A percentile compares a stretch with the other conserved stretches of the same genome.
phyloP scores from a whole-genome alignment of 2,797 vertebrate species.

The Acridotheres tristis region DNA sequence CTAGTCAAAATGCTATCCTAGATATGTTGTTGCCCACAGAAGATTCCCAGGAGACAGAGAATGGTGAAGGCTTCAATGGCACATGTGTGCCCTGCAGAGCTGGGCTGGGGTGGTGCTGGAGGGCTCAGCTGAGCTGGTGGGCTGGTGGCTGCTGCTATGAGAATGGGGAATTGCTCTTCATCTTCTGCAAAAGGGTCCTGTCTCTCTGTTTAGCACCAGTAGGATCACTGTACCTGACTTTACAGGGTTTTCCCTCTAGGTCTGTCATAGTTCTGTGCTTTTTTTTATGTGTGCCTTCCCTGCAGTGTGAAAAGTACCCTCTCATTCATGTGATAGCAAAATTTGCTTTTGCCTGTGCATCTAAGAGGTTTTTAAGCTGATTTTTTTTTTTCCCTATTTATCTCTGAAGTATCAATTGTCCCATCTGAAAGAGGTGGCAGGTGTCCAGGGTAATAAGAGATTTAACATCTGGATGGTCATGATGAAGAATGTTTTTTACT shows the following conservation, averaged over 20 bases:
- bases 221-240: not conserved
- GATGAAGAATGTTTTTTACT: conserved; percentile 29
- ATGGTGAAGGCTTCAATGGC: not conserved
- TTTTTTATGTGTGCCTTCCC: not conserved
- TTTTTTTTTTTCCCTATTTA: not conserved
- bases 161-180: not conserved
- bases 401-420: not conserved
- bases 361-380: not conserved
- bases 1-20: not conserved
- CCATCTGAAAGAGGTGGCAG: conserved; percentile 12
- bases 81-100: accelerated
- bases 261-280: not conserved
- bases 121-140: not conserved
- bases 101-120: not conserved
- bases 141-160: not conserved
- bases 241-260: not conserved
- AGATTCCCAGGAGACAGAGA: not conserved
- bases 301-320: not conserved
- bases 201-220: not conserved
- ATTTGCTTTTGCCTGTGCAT: not conserved
- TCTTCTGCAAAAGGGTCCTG: not conserved
- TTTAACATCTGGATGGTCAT: not conserved
- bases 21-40: not conserved
- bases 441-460: conserved; percentile 13
- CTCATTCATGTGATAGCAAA: not conserved